These are phyloP conservation scores for Bujurquina vittata DNA, from an alignment of 2,113 vertebrate species.

Conservation along the genomic window DNA sequence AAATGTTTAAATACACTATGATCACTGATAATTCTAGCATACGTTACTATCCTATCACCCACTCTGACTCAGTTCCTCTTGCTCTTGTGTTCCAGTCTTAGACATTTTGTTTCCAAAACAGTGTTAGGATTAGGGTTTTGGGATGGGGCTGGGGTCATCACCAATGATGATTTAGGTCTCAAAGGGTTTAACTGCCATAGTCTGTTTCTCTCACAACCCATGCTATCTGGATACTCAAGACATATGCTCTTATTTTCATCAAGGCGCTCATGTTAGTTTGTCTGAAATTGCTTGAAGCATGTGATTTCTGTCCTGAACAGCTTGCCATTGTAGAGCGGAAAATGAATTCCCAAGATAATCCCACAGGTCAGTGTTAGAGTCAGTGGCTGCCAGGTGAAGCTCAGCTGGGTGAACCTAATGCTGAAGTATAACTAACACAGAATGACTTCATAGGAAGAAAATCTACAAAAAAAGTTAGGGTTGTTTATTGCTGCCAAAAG, in stretches of 20 bases:
- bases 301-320: not conserved
- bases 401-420: not conserved
- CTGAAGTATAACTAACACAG: not conserved
- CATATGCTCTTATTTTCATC: not conserved
- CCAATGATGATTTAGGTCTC: not conserved
- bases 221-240: not conserved
- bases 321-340: not conserved
- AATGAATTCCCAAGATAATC: not conserved
- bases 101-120: not conserved
- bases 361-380: not conserved
- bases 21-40: constrained; percentile 27
- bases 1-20: constrained; percentile 56
- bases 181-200: not conserved
- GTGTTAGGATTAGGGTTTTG: not conserved
- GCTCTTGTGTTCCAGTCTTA: not conserved
- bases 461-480: no score
- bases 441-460: not conserved
- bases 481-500: no score
- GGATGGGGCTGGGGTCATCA: not conserved
- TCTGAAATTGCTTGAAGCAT: not conserved
- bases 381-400: not conserved
- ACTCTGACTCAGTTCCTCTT: not conserved
- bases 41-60: constrained; percentile 1
- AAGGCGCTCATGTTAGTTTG: not conserved
- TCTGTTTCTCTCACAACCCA: not conserved